phyloP scores from a whole-genome alignment of 2,888 invertebrate genomes.

The Dendrolimus pini region DNA sequence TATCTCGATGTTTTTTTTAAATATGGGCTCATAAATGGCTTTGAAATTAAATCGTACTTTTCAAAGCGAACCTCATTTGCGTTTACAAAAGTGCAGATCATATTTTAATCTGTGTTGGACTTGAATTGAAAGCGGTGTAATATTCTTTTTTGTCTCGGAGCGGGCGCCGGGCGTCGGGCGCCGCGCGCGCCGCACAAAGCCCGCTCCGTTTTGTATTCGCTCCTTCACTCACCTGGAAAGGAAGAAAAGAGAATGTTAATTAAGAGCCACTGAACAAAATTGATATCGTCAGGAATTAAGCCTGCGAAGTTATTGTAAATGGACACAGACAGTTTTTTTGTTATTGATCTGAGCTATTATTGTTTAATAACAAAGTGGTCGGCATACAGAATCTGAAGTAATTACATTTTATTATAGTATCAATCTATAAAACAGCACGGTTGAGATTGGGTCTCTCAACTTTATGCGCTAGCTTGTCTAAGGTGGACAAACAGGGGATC shows the following conservation, averaged over 20 bases:
- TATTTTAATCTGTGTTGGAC: conserved; percentile 65
- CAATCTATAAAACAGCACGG: too few relatives aligned
- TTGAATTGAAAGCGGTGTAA: conserved; percentile 69
- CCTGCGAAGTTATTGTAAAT: conserved; percentile 58
- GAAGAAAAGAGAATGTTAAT: conserved; percentile 75
- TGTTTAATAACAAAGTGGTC: too few relatives aligned
- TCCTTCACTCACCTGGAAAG: conserved; percentile 72
- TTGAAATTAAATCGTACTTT: conserved; percentile 58
- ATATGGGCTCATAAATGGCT: conserved; percentile 34
- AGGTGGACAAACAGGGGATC: too few relatives aligned
- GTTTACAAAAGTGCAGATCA: conserved; percentile 70
- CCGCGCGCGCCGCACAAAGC: conserved; percentile 54
- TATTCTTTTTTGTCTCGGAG: conserved; percentile 63
- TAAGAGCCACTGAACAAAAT: conserved; percentile 71
- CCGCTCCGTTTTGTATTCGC: conserved; percentile 57
- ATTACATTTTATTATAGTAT: too few relatives aligned
- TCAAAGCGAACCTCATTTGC: conserved; percentile 69
- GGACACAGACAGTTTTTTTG: conserved; percentile 44
- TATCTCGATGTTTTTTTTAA: too few relatives aligned
- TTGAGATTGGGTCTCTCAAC: too few relatives aligned
- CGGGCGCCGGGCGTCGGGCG: conserved; percentile 21
- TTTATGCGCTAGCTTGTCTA: too few relatives aligned
- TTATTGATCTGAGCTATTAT: background rate
- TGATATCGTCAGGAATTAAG: conserved; percentile 64
- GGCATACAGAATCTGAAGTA: too few relatives aligned